A percentile compares a stretch with the other conserved stretches of the same genome.
Conservation (phyloP, 2,113 vertebrate species). For the Equus przewalskii region DNA sequence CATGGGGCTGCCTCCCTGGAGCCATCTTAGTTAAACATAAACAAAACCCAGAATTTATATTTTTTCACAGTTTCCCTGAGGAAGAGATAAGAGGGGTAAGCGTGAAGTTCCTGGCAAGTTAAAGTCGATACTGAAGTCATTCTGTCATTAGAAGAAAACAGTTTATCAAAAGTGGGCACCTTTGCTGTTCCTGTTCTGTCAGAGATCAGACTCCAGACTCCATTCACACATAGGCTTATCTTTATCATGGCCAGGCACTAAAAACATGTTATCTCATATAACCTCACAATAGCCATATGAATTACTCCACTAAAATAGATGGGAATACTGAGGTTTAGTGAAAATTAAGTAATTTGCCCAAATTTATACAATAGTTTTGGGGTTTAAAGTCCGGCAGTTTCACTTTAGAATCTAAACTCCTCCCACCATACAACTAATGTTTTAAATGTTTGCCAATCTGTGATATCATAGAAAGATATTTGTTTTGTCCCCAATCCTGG, state of each 20-base stretch:
- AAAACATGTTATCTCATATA: neutral
- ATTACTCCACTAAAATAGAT: neutral
- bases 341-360: conserved; percentile 10
- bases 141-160: neutral
- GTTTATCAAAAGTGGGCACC: neutral
- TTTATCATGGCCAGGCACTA: neutral
- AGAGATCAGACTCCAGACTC: neutral
- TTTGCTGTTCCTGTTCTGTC: neutral
- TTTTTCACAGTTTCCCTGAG: neutral
- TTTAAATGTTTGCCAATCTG: neutral
- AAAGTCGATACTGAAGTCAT: neutral
- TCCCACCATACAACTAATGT: neutral
- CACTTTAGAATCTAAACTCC: neutral
- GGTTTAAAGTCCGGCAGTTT: neutral
- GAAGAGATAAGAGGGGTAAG: neutral
- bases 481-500: neutral
- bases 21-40: neutral
- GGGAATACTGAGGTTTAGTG: neutral
- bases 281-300: neutral
- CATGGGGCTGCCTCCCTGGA: too few species aligned
- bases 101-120: neutral
- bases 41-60: neutral
- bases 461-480: neutral
- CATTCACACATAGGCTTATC: neutral
- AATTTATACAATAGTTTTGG: neutral